Percentiles rank a stretch among this genome's conserved stretches.
Conservation (phyloP, 2,797 vertebrate species). For the Heteromormyrus szaboi region DNA sequence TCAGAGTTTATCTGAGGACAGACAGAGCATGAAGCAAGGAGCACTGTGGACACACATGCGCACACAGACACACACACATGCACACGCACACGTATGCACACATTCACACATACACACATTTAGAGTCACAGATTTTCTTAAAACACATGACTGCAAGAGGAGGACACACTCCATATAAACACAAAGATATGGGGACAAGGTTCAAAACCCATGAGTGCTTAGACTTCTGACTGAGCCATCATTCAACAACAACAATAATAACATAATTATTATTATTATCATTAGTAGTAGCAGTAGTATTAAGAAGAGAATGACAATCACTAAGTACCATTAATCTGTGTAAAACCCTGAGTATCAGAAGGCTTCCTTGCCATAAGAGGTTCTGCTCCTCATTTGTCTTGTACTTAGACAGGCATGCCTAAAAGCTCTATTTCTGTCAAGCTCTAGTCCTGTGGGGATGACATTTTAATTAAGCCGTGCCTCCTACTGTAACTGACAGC, state of each 20-base stretch:
- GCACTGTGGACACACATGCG: not conserved
- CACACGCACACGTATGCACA: not conserved
- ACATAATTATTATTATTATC: not conserved
- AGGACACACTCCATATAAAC: not conserved
- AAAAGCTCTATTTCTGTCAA: slow-evolving; percentile 61
- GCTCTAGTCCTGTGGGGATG: slow-evolving; percentile 60
- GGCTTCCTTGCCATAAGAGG: slow-evolving; percentile 54
- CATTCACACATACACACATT: not conserved
- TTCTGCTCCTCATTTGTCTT: slow-evolving; percentile 62
- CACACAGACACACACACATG: not conserved
- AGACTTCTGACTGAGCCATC: not conserved
- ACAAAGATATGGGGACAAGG: not conserved
- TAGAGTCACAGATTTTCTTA: not conserved
- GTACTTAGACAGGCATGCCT: slow-evolving; percentile 57
- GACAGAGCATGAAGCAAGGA: not conserved
- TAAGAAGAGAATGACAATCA: not conserved
- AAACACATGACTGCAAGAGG: not conserved
- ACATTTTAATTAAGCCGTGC: slow-evolving; percentile 68
- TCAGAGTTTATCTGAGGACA: not conserved
- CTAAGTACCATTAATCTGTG: not conserved
- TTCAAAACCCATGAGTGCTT: not conserved
- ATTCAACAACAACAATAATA: not conserved
- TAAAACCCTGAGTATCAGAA: not conserved
- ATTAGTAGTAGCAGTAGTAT: not conserved
- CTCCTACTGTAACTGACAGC: slow-evolving; percentile 55